Conservation (phyloP, 2,888 invertebrate genomes). For the Choreutis nemorana region DNA sequence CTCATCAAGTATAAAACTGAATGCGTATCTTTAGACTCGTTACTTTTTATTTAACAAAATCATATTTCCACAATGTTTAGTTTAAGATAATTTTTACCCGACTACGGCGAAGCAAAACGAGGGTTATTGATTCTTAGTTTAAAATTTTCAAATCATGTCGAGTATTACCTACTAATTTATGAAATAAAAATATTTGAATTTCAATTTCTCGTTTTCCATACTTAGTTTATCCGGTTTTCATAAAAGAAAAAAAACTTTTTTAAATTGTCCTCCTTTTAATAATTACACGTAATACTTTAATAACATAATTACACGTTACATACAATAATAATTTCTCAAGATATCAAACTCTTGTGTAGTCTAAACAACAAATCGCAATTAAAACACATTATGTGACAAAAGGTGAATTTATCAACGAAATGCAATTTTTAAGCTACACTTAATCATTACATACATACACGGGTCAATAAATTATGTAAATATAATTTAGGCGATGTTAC, state of each 20-base stretch:
- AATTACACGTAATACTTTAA: slow-evolving; percentile 65
- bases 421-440: slow-evolving; percentile 49
- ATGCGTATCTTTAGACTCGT: too few relatives aligned
- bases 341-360: slow-evolving; percentile 56
- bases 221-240: too few relatives aligned
- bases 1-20: too few relatives aligned
- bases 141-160: too few relatives aligned
- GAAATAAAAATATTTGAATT: too few relatives aligned
- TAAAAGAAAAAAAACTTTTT: slow-evolving; percentile 29
- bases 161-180: too few relatives aligned
- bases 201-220: too few relatives aligned
- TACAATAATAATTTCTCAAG: slow-evolving; percentile 64
- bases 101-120: too few relatives aligned
- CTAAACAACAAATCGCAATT: slow-evolving; percentile 46
- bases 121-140: too few relatives aligned
- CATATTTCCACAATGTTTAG: too few relatives aligned
- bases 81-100: too few relatives aligned
- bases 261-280: slow-evolving; percentile 63
- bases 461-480: slow-evolving; percentile 63
- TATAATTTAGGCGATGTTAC: slow-evolving; percentile 59
- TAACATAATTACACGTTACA: slow-evolving; percentile 65
- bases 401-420: slow-evolving; percentile 52
- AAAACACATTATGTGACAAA: slow-evolving; percentile 47
- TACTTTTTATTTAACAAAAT: too few relatives aligned
- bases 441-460: slow-evolving; percentile 38